phyloP scores from a whole-genome alignment of 2,113 vertebrate genomes.

The Typhlomys cinereus region DNA sequence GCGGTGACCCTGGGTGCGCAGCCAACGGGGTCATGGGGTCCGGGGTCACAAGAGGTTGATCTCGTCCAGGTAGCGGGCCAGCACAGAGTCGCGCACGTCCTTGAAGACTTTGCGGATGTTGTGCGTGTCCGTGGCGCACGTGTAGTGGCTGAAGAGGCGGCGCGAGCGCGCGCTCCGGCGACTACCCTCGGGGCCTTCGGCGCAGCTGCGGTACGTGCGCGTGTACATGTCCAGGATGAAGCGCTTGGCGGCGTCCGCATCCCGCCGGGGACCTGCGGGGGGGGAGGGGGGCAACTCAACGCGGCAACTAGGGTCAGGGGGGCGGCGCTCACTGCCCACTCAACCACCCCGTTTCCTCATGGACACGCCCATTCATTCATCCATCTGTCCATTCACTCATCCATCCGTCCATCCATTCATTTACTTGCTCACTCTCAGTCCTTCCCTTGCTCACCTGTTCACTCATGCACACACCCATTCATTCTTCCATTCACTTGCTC shows the following conservation, averaged over 20 bases:
- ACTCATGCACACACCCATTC: too few species aligned
- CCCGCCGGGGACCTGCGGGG: constrained; percentile 84
- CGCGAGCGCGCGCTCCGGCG: constrained; percentile 33
- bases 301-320: accelerated
- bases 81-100: constrained; percentile 90
- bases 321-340: too few species aligned
- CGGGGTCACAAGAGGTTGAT: constrained; percentile 93
- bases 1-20: too few species aligned
- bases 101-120: constrained; percentile 92
- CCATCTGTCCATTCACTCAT: too few species aligned
- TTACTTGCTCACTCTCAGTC: too few species aligned
- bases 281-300: too few species aligned
- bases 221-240: constrained; percentile 88
- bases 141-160: constrained; percentile 90
- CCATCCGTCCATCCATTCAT: too few species aligned
- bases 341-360: too few species aligned
- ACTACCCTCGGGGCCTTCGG: not conserved
- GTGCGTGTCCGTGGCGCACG: constrained; percentile 93
- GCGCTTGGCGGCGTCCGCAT: constrained; percentile 84
- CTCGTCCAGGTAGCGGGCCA: constrained; percentile 93
- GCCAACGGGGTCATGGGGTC: not conserved
- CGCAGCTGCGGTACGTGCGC: constrained; percentile 8
- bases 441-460: too few species aligned
- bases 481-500: too few species aligned
- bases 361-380: too few species aligned